Base-by-base conservation (phyloP, 2,888 invertebrate species). In the Melinaea marsaeus region DNA sequence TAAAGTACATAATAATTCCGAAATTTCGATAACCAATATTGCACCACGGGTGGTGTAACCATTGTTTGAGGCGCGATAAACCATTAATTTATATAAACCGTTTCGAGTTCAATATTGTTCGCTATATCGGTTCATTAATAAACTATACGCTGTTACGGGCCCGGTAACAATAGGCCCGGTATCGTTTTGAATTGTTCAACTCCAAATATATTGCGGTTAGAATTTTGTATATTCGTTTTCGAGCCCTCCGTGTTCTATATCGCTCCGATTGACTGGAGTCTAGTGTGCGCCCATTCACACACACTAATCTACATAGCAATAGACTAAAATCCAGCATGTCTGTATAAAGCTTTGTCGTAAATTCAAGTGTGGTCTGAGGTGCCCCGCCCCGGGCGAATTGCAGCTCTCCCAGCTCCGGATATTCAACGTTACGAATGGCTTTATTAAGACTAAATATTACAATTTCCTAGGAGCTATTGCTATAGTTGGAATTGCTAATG, bases 371-470 rank as follows among this genome's bases (percentile, higher is more conserved):
- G 71, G 75, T 71, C 72, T 75, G 70, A 77, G 74, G 69, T 65
- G 73, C 74, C 73, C 79, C 79, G 84, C 81, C 79, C 75, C 74
- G 69, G 74, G 83, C 81, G 66, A 76, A 79, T 81, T 75, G 78
- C 78, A 65, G 71, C 71, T 71, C 74, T 80, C 81, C 80, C 83
- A 81, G 84, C 79, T 82, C 84, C 79, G 84, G 86, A 84, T 87
- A 83, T 86, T 81, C 84, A 74, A 73, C 79, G 82, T 85, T 85
- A 86, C 85, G 83, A 85, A 88, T 87, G 83, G 85, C 86, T 87
- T 85, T 88, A 88, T 89, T 89, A 88, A 88, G 84, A 85, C 86
- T 85, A 84, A 88, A 88, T 87, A 87, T 88, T 86, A 85, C 86
- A 85, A 85, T 86, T 86, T 83, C 83, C 81, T 73, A 78, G 86